Evolutionary conservation across 2,113 vertebrate genomes (phyloP).

Genomic region (Pseudopipra pipra): DNA sequence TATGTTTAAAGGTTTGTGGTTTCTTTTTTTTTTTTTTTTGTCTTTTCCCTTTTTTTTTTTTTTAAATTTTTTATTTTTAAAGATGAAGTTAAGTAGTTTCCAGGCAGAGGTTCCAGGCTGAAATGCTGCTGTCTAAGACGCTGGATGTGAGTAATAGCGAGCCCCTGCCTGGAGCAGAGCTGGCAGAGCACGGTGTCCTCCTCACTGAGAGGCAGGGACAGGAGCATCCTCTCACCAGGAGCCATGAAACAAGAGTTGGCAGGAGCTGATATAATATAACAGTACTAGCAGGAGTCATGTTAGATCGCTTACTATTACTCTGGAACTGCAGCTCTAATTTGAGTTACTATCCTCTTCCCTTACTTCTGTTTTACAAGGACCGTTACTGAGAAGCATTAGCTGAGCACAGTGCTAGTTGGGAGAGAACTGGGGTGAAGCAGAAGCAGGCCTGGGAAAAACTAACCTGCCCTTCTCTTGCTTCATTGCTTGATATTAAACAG

Average conservation of each 20-base stretch:
- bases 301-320: constrained; percentile 39
- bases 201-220: constrained; percentile 41
- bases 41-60: neutral
- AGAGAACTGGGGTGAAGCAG: constrained; percentile 45
- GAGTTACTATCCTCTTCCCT: constrained; percentile 25
- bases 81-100: constrained; percentile 62
- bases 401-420: constrained; percentile 63
- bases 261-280: constrained; percentile 62
- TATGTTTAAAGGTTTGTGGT: constrained; percentile 23
- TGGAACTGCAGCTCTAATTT: constrained; percentile 54
- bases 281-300: constrained; percentile 60
- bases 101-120: constrained; percentile 65
- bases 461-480: constrained; percentile 65
- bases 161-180: constrained; percentile 27
- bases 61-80: neutral
- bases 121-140: constrained; percentile 54
- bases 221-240: constrained; percentile 62
- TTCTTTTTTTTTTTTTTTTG: neutral
- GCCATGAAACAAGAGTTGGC: constrained; percentile 49
- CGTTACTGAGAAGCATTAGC: constrained; percentile 47
- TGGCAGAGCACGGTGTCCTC: constrained; percentile 44
- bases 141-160: constrained; percentile 68
- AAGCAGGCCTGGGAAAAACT: constrained; percentile 42
- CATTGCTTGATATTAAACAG: constrained; percentile 62
- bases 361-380: constrained; percentile 10